phyloP scores from a whole-genome alignment of 2,113 vertebrate genomes.

The Tyrannus savana region DNA sequence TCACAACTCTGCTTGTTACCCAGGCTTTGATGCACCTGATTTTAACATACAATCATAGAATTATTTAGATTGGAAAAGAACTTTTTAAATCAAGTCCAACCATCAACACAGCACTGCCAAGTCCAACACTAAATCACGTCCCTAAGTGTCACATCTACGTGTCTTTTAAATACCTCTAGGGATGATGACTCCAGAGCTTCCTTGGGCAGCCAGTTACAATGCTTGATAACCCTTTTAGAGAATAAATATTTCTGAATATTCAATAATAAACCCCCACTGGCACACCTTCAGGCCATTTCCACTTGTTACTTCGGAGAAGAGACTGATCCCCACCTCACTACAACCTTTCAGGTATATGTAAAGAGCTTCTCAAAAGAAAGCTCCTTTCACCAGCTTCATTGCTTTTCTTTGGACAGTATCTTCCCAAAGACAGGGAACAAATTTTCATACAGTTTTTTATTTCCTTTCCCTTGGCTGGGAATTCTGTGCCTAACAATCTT shows the following conservation, averaged over 20 bases:
- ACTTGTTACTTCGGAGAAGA: neutral
- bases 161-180: neutral
- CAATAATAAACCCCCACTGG: neutral
- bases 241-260: neutral
- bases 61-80: neutral
- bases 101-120: neutral
- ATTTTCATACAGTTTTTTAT: neutral
- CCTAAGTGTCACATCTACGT: neutral
- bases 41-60: neutral
- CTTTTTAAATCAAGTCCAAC: neutral
- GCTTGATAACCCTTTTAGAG: neutral
- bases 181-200: neutral
- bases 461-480: neutral
- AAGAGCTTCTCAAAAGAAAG: neutral
- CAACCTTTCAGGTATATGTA: neutral
- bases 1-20: neutral
- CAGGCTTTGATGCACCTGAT: neutral
- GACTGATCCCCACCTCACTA: neutral
- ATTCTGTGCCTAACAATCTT: neutral
- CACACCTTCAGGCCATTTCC: neutral
- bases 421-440: neutral
- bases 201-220: neutral
- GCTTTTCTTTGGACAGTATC: neutral
- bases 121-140: neutral
- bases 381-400: neutral